Base-by-base conservation (phyloP, 2,888 invertebrate genomes). In the Parnassius apollo region DNA sequence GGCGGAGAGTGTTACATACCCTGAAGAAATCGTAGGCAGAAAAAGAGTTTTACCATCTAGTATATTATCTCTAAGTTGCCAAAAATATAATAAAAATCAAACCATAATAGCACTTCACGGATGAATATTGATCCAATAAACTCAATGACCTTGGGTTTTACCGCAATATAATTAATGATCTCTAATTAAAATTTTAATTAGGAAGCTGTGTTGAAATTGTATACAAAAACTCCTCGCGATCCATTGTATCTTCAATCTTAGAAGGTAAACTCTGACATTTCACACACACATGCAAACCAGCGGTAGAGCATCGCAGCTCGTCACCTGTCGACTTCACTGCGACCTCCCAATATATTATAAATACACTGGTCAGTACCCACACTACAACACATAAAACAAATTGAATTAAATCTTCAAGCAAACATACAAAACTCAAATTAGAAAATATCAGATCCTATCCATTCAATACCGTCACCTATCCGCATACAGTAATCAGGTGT, bases 321-420 rank as follows among this genome's bases (percentile, higher is more conserved):
- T 88, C 89, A 91, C 90, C 88, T 90, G 89, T 85, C 85, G 83
- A 77, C 81, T 81, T 77, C 77, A 74, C 77, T 81, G 81, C 87
- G 87, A 88, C 87, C 88, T 87, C 84, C 85, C 82, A 77, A 81
- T 79, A 78, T 84, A 85, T 86, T 86, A 84, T 86, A 84, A 73
- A 75, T 74, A 69, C 73, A 82, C 88, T 88, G 89, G 89, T 89
- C 90, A 89, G 87, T 78, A 81, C 83, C 70, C 84, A 85, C 83
- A 82, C 81, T 50, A 54, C 42, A 13, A 42, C 22, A 48, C 12
- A 65, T 66, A 66, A 58, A 71, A 59, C 80, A 80, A 72, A 70
- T 69, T 68, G 66, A 71, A 82, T 73, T 68, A 81, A 78, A 66
- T 58, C 52, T 58, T 59, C 52, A 56, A 62, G 50, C 50, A 51